A percentile compares a stretch with the other conserved stretches of the same genome.
Evolutionary conservation across 2,113 vertebrate genomes (phyloP).

Genomic region (Semicossyphus pulcher): DNA sequence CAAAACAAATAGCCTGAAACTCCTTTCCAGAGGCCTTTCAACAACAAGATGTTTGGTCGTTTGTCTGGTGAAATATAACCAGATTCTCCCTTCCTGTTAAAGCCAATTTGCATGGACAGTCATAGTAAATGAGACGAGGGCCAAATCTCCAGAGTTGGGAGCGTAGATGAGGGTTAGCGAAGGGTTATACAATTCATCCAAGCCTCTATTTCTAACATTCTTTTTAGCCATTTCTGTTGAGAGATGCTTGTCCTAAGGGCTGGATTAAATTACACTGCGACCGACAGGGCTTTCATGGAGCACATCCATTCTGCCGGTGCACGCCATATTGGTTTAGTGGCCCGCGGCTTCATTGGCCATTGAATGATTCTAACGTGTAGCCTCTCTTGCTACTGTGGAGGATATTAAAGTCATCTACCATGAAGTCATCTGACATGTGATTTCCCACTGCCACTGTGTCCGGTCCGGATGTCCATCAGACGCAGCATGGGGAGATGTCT

Average conservation of each 20-base stretch:
- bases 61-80: conserved; percentile 60
- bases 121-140: conserved; percentile 48
- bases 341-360: conserved; percentile 77
- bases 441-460: conserved; percentile 70
- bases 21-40: conserved; percentile 25
- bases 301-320: conserved; percentile 76
- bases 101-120: conserved; percentile 60
- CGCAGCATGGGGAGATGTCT: conserved; percentile 44
- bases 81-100: conserved; percentile 60
- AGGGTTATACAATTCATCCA: conserved; percentile 71
- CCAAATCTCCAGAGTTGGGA: conserved; percentile 46
- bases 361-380: conserved; percentile 77
- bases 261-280: conserved; percentile 74
- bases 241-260: conserved; percentile 80
- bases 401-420: conserved; percentile 84
- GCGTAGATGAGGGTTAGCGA: conserved; percentile 67
- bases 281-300: conserved; percentile 72
- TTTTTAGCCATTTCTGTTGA: conserved; percentile 64
- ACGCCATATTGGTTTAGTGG: conserved; percentile 76
- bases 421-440: conserved; percentile 76
- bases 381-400: conserved; percentile 70
- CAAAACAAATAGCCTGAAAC: conserved; percentile 42
- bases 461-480: conserved; percentile 56
- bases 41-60: conserved; percentile 52
- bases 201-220: conserved; percentile 58